phyloP scores from a whole-genome alignment of 2,797 vertebrate genomes.

The Anguilla pacifica region DNA sequence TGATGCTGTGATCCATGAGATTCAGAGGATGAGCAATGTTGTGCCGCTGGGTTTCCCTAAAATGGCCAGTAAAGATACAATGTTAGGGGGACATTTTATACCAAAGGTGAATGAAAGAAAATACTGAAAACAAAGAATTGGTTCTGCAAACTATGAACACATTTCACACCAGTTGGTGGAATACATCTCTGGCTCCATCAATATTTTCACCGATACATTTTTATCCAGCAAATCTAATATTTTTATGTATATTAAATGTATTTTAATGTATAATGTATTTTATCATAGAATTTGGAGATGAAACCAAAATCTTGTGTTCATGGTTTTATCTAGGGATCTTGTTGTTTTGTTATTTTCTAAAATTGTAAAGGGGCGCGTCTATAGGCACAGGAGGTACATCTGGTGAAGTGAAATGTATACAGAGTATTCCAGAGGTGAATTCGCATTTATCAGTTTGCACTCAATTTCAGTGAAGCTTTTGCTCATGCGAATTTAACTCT shows the following conservation, averaged over 20 bases:
- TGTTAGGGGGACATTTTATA: conserved; percentile 52
- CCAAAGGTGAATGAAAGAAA: conserved; percentile 67
- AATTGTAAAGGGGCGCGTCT: too few relatives aligned
- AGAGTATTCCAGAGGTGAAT: too few relatives aligned
- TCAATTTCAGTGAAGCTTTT: too few relatives aligned
- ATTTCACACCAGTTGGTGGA: neutral
- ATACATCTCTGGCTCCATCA: neutral
- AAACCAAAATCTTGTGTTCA: neutral
- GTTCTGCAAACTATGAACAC: neutral
- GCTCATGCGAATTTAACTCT: neutral
- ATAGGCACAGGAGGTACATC: too few relatives aligned
- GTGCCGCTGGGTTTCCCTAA: conserved; percentile 37
- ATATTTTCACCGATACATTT: neutral
- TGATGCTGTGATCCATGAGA: conserved; percentile 31
- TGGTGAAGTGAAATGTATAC: too few relatives aligned
- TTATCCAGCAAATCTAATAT: neutral
- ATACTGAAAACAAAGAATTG: neutral
- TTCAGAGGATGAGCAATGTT: conserved; percentile 21
- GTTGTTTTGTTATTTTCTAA: too few relatives aligned
- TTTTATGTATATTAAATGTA: neutral
- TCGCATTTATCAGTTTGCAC: too few relatives aligned
- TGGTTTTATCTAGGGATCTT: too few relatives aligned
- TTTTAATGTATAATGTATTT: too few relatives aligned
- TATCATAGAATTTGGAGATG: neutral
- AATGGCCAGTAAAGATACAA: conserved; percentile 27